Base-by-base conservation (phyloP, 2,888 invertebrate species). In the Sisyra terminalis region DNA sequence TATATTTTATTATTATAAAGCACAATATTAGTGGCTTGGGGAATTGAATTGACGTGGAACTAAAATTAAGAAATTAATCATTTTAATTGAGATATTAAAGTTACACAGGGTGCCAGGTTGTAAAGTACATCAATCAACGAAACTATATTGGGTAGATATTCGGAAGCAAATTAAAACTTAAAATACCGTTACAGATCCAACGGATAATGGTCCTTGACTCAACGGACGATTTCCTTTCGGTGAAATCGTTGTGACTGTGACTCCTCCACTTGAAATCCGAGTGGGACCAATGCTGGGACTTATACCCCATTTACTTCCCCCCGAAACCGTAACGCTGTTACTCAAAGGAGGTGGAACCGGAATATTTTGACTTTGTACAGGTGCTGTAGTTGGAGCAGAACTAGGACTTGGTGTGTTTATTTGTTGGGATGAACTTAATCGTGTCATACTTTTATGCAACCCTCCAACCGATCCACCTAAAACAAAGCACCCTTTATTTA, bases 401-500 rank as follows among this genome's bases (percentile, higher is more conserved):
- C 46, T 44, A n/a, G 52, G 49, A 24, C 7, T 24, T 8, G 49
- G 46, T 29, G 58, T 55, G 46, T 80, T 79, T 50, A 81, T 81
- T 57, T 79, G 77, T 56, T 84, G 81, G 32, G 82, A 82, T 10
- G 81, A 81, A 46, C 82, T 82, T 46, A 85, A 58, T 31, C 83
- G 70, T 7, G 84, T 84, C 83, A 85, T 83, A 57, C 84, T 84
- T 57, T 83, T 84, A 57, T 84, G 83, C 3, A 84, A 65, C 1
- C 83, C 84, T 7, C 81, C 80, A 10, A 82, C 78, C 1, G 81
- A 81, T 11, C 81, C 80, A 35, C 73, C 73, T 72, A 53, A 46
- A 49, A 50, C 42, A 40, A 44, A 35, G 41, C 11, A 7, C 6
- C 17, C 15, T 7, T 8, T 37, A 16, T 3, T 14, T 15, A 37